phyloP scores from a whole-genome alignment of 2,888 invertebrate species.

The Melanostoma scalare region DNA sequence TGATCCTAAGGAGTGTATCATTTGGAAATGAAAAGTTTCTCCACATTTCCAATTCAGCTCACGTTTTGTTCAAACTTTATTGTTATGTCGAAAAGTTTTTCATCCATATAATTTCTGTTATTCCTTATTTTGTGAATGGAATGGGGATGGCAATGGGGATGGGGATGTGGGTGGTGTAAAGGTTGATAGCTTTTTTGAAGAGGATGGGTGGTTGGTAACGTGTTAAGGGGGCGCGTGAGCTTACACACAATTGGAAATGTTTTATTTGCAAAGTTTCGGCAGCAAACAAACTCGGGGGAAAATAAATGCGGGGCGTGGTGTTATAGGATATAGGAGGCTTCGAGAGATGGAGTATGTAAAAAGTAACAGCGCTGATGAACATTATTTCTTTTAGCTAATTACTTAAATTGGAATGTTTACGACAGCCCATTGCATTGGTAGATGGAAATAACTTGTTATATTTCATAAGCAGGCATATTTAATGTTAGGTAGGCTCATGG shows the following conservation, averaged over 20 bases:
- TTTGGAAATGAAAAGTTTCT: conserved; percentile 70
- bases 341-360: conserved; percentile 13
- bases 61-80: conserved; percentile 73
- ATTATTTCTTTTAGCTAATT: conserved; percentile 65
- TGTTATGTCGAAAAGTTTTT: conserved; percentile 73
- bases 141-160: conserved; percentile 20
- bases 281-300: conserved; percentile 8
- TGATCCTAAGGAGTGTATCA: conserved; percentile 65
- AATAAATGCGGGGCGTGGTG: conserved; percentile 34
- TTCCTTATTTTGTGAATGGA: conserved; percentile 55
- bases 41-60: conserved; percentile 71
- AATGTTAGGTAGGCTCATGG: not conserved
- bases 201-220: conserved; percentile 2
- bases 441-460: conserved; percentile 56
- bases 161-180: conserved; percentile 23
- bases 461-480: conserved; percentile 47
- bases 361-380: conserved; percentile 34
- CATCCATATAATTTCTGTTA: conserved; percentile 73
- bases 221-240: conserved; percentile 24
- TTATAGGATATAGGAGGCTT: not conserved
- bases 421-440: conserved; percentile 32
- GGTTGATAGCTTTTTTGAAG: conserved; percentile 29
- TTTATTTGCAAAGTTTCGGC: conserved; percentile 69
- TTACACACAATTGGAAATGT: conserved; percentile 67
- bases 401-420: conserved; percentile 66